Evolutionary conservation across 2,113 vertebrate species (phyloP).

Genomic region (Tylochromis polylepis): DNA sequence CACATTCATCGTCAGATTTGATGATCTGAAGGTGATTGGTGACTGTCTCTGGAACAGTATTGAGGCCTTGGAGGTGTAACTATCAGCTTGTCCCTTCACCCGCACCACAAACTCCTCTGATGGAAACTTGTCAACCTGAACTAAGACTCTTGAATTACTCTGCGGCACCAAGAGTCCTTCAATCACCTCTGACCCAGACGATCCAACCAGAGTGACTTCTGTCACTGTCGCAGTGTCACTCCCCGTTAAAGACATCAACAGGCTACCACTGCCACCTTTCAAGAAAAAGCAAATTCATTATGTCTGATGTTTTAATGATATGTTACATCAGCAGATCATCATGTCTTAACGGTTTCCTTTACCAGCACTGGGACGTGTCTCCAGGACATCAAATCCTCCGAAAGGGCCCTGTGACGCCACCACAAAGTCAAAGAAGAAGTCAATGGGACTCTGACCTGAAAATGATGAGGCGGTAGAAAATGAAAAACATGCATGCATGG

Average conservation of each 20-base stretch:
- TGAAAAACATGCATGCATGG: too few species aligned
- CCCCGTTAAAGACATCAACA: slow-evolving; percentile 54
- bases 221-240: slow-evolving; percentile 28
- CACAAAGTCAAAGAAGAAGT: slow-evolving; percentile 63
- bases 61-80: background rate
- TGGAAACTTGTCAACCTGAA: slow-evolving; percentile 28
- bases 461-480: background rate
- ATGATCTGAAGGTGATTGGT: slow-evolving; percentile 37
- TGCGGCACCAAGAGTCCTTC: slow-evolving; percentile 14
- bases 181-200: slow-evolving; percentile 1
- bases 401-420: background rate
- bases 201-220: slow-evolving; percentile 45
- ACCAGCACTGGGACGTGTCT: slow-evolving; percentile 49
- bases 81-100: slow-evolving; percentile 20
- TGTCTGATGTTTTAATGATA: background rate
- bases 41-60: slow-evolving; percentile 53
- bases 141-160: slow-evolving; percentile 21
- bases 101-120: slow-evolving; percentile 33
- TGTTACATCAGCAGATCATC: background rate
- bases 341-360: background rate
- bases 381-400: slow-evolving; percentile 29
- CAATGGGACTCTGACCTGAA: slow-evolving; percentile 53
- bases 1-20: slow-evolving; percentile 51
- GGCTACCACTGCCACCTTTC: slow-evolving; percentile 31
- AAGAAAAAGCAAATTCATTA: background rate